phyloP scores from a whole-genome alignment of 2,888 invertebrate species.

The Drosophila birchii region DNA sequence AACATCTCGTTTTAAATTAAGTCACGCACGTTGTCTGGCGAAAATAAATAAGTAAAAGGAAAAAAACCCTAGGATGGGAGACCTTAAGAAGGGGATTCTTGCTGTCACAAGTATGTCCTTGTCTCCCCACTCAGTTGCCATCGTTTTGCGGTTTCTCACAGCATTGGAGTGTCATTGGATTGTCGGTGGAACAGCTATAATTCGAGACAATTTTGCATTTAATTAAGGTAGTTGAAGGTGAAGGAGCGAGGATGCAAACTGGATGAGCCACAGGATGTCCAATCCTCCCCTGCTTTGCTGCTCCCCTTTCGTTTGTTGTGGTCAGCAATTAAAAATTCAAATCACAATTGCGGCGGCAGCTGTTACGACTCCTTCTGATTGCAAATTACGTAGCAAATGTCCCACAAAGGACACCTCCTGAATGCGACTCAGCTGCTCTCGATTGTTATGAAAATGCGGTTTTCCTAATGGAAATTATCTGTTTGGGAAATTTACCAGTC shows the following conservation, averaged over 20 bases:
- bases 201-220: too few relatives aligned
- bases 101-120: neutral
- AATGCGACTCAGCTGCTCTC: slow-evolving; percentile 29
- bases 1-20: slow-evolving; percentile 34
- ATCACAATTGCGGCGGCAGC: slow-evolving; percentile 14
- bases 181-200: neutral
- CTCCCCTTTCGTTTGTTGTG: slow-evolving; percentile 35
- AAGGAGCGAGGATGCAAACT: slow-evolving; percentile 38
- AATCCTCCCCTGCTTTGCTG: slow-evolving; percentile 15
- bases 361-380: slow-evolving; percentile 7
- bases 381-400: slow-evolving; percentile 27
- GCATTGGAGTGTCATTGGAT: neutral
- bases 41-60: neutral
- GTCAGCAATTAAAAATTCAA: slow-evolving; percentile 49
- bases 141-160: neutral
- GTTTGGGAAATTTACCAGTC: neutral
- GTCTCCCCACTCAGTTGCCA: neutral
- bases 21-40: slow-evolving; percentile 34
- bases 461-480: slow-evolving; percentile 32
- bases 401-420: slow-evolving; percentile 30
- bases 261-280: slow-evolving; percentile 32
- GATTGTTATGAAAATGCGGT: slow-evolving; percentile 39
- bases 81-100: neutral
- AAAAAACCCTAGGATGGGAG: neutral
- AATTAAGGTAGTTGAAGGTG: too few relatives aligned